Conservation (phyloP, 2,797 vertebrate genomes). For the Chaunax sp. region DNA sequence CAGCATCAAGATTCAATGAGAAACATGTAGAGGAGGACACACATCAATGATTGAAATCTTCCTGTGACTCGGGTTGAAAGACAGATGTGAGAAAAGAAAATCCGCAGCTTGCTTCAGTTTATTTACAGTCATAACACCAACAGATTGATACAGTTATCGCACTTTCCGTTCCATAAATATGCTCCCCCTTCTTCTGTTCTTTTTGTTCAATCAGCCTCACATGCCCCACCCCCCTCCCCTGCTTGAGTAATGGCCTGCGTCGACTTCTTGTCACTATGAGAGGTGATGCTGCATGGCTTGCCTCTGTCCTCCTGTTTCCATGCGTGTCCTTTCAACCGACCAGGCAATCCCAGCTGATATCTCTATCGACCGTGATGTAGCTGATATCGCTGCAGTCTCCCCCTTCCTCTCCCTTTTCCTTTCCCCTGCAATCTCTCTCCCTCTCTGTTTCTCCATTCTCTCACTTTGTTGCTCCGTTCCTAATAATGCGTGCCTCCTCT, state of each 20-base stretch:
- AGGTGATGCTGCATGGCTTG: slow-evolving; percentile 80
- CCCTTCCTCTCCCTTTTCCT: slow-evolving; percentile 18
- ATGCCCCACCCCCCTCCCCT: slow-evolving; percentile 45
- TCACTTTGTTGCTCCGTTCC: slow-evolving; percentile 33
- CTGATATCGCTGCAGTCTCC: slow-evolving; percentile 74
- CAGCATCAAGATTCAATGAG: slow-evolving; percentile 21
- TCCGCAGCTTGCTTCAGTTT: slow-evolving; percentile 10
- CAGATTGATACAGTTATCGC: slow-evolving; percentile 50
- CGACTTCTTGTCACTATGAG: slow-evolving; percentile 84
- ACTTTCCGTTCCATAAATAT: slow-evolving; percentile 62
- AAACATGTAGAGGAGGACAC: slow-evolving; percentile 23
- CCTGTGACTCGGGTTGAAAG: slow-evolving; percentile 25
- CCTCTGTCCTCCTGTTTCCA: slow-evolving; percentile 80
- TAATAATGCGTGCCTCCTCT: slow-evolving; percentile 51
- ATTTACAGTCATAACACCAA: slow-evolving; percentile 40
- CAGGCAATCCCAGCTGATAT: slow-evolving; percentile 85
- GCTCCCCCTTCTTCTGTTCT: slow-evolving; percentile 64
- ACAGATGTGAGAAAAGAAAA: slow-evolving; percentile 1
- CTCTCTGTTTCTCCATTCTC: slow-evolving; percentile 18
- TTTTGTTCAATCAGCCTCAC: slow-evolving; percentile 73
- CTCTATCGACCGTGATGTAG: slow-evolving; percentile 85
- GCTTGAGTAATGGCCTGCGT: slow-evolving; percentile 84
- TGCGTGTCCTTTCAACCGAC: slow-evolving; percentile 81
- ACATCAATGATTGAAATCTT: slow-evolving; percentile 42
- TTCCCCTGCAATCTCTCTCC: slow-evolving; percentile 34